Conservation (phyloP, 2,113 vertebrate genomes). For the Xenopus borealis region DNA sequence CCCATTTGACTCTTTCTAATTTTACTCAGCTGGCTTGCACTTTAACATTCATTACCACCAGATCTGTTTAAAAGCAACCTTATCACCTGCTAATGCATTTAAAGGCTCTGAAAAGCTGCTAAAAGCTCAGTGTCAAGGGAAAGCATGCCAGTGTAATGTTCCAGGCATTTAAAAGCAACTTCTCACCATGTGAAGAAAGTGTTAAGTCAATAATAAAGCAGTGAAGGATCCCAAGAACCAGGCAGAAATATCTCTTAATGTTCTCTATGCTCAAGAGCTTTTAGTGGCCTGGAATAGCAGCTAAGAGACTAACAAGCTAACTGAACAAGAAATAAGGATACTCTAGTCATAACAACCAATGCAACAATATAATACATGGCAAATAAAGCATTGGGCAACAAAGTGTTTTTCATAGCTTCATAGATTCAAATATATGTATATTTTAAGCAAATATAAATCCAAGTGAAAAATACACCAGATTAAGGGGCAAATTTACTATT, state of each 20-base stretch:
- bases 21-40: no score
- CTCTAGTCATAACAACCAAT: not conserved
- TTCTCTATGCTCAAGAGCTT: not conserved
- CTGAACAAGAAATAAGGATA: not conserved
- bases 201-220: constrained; percentile 29
- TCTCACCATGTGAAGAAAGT: constrained; percentile 19
- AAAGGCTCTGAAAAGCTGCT: constrained; percentile 1
- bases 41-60: not conserved
- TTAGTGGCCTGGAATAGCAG: not conserved
- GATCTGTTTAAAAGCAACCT: constrained; percentile 17
- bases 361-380: no score
- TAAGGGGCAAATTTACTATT: no score
- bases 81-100: constrained; percentile 28
- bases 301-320: not conserved
- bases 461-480: no score
- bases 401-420: no score
- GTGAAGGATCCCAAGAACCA: constrained; percentile 23
- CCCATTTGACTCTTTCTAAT: no score
- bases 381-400: no score
- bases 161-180: not conserved
- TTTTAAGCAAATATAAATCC: no score
- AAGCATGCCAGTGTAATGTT: constrained; percentile 5
- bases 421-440: no score
- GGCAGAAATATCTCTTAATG: constrained; percentile 20
- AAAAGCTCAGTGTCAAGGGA: constrained; percentile 30